Percentiles rank a stretch among this genome's conserved stretches.
Evolutionary conservation across 2,113 vertebrate genomes (phyloP).

Genomic region (Trematocara macrostoma): DNA sequence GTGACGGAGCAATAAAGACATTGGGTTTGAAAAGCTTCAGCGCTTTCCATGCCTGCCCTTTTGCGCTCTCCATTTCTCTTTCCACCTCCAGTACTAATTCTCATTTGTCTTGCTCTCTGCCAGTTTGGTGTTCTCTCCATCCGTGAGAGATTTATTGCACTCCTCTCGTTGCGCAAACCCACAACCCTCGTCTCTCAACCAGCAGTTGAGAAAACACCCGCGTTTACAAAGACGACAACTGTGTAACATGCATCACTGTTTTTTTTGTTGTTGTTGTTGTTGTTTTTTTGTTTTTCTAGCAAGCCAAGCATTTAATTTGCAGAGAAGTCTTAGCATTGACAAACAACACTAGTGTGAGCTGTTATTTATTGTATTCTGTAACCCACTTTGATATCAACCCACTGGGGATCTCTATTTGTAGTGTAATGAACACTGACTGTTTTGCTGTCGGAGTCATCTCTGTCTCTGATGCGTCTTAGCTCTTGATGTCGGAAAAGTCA

Average conservation of each 20-base stretch:
- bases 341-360: conserved; percentile 6
- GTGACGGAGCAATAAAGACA: neutral
- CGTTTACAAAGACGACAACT: conserved; percentile 4
- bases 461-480: conserved; percentile 1
- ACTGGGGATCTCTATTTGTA: conserved; percentile 7
- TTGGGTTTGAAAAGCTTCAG: neutral
- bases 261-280: neutral
- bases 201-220: conserved; percentile 15
- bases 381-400: conserved; percentile 24
- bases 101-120: neutral
- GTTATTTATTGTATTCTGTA: conserved; percentile 16
- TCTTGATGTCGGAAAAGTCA: conserved; percentile 30
- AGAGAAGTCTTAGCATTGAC: conserved; percentile 5
- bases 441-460: conserved; percentile 12
- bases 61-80: neutral
- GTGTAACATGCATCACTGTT: neutral
- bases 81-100: neutral
- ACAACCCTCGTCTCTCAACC: neutral
- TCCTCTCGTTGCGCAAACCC: neutral
- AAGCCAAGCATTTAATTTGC: conserved; percentile 44
- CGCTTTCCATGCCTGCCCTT: neutral
- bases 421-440: conserved; percentile 7
- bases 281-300: neutral
- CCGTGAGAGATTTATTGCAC: conserved; percentile 18
- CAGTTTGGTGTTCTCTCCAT: conserved; percentile 5